Base-by-base conservation (phyloP, 1,140 invertebrate species). In the Drosophila ficusphila region DNA sequence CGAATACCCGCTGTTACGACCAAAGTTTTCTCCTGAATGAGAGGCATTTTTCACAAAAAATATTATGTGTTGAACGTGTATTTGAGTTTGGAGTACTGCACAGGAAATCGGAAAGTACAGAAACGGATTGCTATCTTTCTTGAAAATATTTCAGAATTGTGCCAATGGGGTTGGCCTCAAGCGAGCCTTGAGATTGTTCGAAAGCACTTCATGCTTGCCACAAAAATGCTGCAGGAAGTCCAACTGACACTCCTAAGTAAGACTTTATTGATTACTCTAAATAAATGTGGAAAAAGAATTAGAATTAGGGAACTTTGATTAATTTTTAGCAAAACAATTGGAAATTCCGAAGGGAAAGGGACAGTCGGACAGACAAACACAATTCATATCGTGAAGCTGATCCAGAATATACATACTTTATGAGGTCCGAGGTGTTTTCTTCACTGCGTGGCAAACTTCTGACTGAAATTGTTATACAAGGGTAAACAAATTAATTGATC, bases 181-280 rank as follows among this genome's bases (percentile, higher is more conserved):
- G 4, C 74, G 77, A 0, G 51, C 27, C 7, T 25, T 67, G 0
- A 90, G 19, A 42, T 76, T 86, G 53, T 90, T 90, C 1, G 90
- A 16, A 5, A 90, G 31, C 1, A 51, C 0, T 31, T 90, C 81
- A 27, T 90, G 89, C 9, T 77, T 74, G 46, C 89, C 89, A 18
- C 69, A 74, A 33, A 90, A 89, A 14, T 68, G 60, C 36, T 79
- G 70, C 25, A 90, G 46, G 33, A 71, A 83, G 34, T 90, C 89
- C 5, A 83, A 44, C 0, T 31, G 19, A 0, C 31, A 33, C 2
- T 25, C 4, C 89, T 90, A n/a, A n/a, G n/a, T n/a, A n/a, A n/a
- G n/a, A n/a, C n/a, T n/a, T n/a, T n/a, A n/a, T n/a, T n/a, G n/a
- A n/a, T n/a, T n/a, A n/a, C n/a, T n/a, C n/a, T n/a, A n/a, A n/a